Base-by-base conservation (phyloP, 2,888 invertebrate genomes). In the Horisme vitalbata region DNA sequence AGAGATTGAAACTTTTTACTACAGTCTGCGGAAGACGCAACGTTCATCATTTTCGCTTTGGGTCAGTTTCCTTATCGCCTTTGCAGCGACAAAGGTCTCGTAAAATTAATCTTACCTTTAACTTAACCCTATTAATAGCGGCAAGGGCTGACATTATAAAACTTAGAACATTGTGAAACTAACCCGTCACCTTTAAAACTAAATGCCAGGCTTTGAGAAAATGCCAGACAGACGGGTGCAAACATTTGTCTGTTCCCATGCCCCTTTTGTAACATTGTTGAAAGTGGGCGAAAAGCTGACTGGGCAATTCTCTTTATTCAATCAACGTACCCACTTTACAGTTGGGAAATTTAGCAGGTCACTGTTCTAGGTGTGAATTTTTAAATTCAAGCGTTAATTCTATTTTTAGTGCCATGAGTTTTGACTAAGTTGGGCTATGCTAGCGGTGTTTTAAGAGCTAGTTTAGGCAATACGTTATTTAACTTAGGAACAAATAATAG, bases 161-260 rank as follows among this genome's bases (percentile, higher is more conserved):
- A 38, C 32, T 32, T 18, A 27, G 13, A 18, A 12, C 4, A 24
- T 13, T 26, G 35, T 31, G 27, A 39, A 47, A 41, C 47, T 43
- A 48, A 41, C 49, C 44, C 39, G 48, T 52, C 53, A 58, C 55
- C 58, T 58, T 58, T 54, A 41, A 55, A 57, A 57, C 60, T 45
- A 65, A 72, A 71, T 71, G 64, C 61, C 68, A 70, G 65, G 61
- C 62, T 61, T 57, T 57, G 57, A 64, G 59, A 69, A 68, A 68
- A 73, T 70, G 72, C 61, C 72, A 72, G 62, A 58, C 61, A 50
- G 58, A 60, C 61, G 57, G 60, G 58, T 64, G 70, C 65, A 73
- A 74, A 74, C 68, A 71, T 70, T 71, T 64, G 66, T 59, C 55
- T 50, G 49, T 54, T 54, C 55, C 50, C 54, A 52, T 50, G 45